A percentile compares a stretch with the other conserved stretches of the same genome.
Evolutionary conservation across 2,113 vertebrate species (phyloP).

Genomic region (Rhinogobius similis): DNA sequence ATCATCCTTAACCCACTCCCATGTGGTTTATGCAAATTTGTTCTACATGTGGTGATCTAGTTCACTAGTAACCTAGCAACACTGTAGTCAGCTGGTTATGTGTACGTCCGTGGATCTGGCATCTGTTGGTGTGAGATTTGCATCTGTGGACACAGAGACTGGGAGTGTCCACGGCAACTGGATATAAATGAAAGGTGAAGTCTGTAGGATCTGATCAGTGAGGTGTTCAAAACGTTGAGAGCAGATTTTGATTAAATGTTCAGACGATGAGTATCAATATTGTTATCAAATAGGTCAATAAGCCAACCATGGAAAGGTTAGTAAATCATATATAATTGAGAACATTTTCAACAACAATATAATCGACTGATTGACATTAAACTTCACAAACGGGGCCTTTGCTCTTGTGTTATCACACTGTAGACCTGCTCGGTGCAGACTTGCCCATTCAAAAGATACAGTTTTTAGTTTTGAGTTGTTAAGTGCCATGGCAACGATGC

Average conservation of each 20-base stretch:
- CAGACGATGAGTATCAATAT: not conserved
- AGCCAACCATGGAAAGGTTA: no score
- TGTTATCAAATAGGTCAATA: no score
- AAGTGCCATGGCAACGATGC: no score
- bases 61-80: constrained; percentile 78
- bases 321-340: no score
- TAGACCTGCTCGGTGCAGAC: no score
- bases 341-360: no score
- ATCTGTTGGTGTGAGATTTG: constrained; percentile 37
- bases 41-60: constrained; percentile 68
- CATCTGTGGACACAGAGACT: constrained; percentile 34
- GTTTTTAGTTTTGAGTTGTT: no score
- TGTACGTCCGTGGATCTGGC: constrained; percentile 20
- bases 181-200: constrained; percentile 13
- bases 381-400: no score
- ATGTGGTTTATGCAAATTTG: constrained; percentile 63
- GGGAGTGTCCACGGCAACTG: constrained; percentile 4
- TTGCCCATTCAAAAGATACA: no score
- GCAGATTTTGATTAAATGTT: no score
- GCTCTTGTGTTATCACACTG: no score
- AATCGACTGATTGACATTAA: no score
- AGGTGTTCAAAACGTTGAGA: not conserved
- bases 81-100: constrained; percentile 58
- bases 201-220: not conserved
- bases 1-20: constrained; percentile 14